These are phyloP conservation scores for Mystacornis crossleyi DNA, from an alignment of 2,113 vertebrate genomes.

Conservation along the genomic window DNA sequence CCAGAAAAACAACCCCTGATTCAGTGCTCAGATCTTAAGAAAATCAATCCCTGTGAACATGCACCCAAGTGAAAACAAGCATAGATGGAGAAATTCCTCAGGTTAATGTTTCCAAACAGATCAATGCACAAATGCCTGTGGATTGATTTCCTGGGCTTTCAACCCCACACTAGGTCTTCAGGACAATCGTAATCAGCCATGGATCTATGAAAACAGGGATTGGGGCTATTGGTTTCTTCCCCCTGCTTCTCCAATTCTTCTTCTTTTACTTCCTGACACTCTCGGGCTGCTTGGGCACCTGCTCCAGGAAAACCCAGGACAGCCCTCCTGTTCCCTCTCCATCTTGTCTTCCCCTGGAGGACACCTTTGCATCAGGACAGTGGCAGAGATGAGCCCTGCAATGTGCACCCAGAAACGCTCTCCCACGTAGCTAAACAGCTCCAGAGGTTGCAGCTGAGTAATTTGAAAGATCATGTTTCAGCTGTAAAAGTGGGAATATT, in stretches of 20 bases:
- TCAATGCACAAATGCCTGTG: constrained; percentile 2
- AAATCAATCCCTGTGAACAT: constrained; percentile 28
- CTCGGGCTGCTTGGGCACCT: neutral
- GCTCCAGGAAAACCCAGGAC: neutral
- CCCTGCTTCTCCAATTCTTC: neutral
- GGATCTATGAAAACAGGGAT: neutral
- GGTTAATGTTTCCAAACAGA: constrained; percentile 51
- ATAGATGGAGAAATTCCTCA: constrained; percentile 11
- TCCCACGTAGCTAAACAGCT: neutral
- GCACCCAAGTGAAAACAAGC: constrained; percentile 29
- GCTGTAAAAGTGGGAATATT: neutral
- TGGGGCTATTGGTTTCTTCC: neutral
- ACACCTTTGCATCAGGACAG: neutral
- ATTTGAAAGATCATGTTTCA: neutral
- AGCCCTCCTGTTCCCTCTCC: neutral
- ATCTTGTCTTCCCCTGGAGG: neutral
- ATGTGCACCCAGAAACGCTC: rapidly evolving
- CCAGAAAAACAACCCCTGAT: constrained; percentile 14
- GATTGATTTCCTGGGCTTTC: constrained; percentile 11
- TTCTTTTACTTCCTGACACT: neutral
- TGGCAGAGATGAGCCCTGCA: rapidly evolving
- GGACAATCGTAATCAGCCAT: neutral
- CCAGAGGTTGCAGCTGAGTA: rapidly evolving
- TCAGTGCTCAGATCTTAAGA: neutral
- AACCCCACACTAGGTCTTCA: neutral